Evolutionary conservation across 2,797 vertebrate genomes (phyloP).

Genomic region (Coreius guichenoti): DNA sequence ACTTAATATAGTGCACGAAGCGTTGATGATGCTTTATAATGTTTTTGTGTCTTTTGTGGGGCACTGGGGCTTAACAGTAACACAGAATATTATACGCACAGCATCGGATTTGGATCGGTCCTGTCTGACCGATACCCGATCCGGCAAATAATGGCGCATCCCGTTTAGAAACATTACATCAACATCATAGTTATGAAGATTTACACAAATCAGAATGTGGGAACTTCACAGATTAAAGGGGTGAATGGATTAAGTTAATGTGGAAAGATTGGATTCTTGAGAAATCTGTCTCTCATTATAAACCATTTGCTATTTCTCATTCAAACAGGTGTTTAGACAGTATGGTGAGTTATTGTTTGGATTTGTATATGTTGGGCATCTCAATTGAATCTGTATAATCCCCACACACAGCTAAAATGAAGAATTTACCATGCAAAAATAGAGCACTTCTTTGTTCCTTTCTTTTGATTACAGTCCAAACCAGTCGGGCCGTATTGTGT

Average conservation of each 20-base stretch:
- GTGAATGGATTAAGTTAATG: background rate
- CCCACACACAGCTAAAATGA: conserved; percentile 26
- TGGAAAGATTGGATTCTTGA: conserved; percentile 15
- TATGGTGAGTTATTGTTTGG: conserved; percentile 1
- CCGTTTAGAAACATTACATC: background rate
- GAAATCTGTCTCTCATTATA: conserved; percentile 32
- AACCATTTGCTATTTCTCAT: conserved; percentile 13
- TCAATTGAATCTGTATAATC: conserved; percentile 11
- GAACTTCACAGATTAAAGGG: background rate
- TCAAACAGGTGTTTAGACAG: conserved; percentile 24
- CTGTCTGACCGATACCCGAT: no score
- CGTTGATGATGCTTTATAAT: no score
- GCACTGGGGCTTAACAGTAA: no score
- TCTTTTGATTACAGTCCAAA: conserved; percentile 39
- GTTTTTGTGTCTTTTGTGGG: no score
- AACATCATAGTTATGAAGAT: background rate
- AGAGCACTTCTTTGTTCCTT: conserved; percentile 27
- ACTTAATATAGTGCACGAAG: no score
- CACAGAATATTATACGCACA: no score
- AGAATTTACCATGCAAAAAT: conserved; percentile 24
- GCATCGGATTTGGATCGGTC: no score
- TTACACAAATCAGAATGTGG: background rate
- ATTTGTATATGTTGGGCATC: conserved; percentile 4
- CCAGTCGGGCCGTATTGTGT: conserved; percentile 28
- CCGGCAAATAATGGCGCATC: no score